Evolutionary conservation across 2,888 invertebrate genomes (phyloP), one percentile per base, ranked within the genome.

Genomic region (Cheilosia soror): DNA sequence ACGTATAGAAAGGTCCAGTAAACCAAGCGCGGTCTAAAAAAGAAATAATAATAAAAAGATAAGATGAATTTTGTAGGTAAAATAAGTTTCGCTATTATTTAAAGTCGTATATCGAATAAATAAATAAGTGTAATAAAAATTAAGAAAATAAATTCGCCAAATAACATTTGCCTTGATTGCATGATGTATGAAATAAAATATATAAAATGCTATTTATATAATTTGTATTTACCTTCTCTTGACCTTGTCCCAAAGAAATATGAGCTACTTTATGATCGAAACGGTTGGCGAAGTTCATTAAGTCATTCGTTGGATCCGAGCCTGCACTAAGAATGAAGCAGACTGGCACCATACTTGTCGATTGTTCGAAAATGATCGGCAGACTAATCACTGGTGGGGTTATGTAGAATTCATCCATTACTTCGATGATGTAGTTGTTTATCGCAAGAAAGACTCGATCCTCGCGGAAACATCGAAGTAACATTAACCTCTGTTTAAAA

Each of bases 271-370:
- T 97, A 53, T 94, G 95, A 53, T 95, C 95, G 87, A 94, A 93
- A 88, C 95, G 92, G 87, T 96, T 95, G 5, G 96, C 96, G 15
- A 97, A 91, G 91, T 96, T 96, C 94, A 96, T 96, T 66, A 97
- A 92, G 89, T 97, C 97, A 78, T 96, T 96, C 0, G 98, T 96
- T 0, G 98, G 98, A 92, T 99, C 98, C 0, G 98, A 98, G 0
- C 98, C 98, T 11, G 98, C 97, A 87, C 98, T 98, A 58, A 98
- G 93, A 87, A 98, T 96, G 90, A 99, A 98, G 88, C 98, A 96
- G 2, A 98, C 96, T 0, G 98, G 98, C 42, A 96, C 97, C 20
- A 92, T 94, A 0, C 97, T 95, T 0, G 95, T 95, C 75, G 97
- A 97, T 91, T 98, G 97, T 87, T 97, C 97, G 90, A 94, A 97